Evolutionary conservation across 2,113 vertebrate genomes (phyloP).

Genomic region (Saccopteryx bilineata): DNA sequence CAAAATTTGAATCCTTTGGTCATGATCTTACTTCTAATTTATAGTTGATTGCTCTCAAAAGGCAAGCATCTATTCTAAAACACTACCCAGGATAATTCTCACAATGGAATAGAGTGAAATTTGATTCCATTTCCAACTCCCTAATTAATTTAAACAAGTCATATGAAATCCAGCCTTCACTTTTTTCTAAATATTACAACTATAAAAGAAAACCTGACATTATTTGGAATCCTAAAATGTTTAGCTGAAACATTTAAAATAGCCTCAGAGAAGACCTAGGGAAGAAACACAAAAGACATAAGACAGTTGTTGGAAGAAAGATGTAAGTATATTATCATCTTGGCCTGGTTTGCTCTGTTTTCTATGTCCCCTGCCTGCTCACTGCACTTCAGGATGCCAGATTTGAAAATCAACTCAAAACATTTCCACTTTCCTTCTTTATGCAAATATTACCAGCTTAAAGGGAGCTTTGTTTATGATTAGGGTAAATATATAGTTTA

Average conservation of each 20-base stretch:
- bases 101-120: slow-evolving; percentile 54
- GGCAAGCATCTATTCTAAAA: neutral
- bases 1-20: neutral
- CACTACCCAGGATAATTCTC: slow-evolving; percentile 9
- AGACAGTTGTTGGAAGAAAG: neutral
- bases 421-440: neutral
- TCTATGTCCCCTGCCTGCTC: neutral
- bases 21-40: slow-evolving; percentile 34
- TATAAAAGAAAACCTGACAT: slow-evolving; percentile 48
- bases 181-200: slow-evolving; percentile 51
- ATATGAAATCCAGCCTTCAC: slow-evolving; percentile 27
- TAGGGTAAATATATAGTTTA: neutral
- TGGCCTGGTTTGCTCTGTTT: neutral
- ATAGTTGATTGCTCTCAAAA: slow-evolving; percentile 47
- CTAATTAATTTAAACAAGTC: slow-evolving; percentile 62
- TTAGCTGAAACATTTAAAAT: slow-evolving; percentile 61
- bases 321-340: accelerated
- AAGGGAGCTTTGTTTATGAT: slow-evolving; percentile 38
- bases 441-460: slow-evolving; percentile 48
- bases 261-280: neutral
- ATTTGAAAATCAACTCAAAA: slow-evolving; percentile 32
- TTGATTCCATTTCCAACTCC: slow-evolving; percentile 2
- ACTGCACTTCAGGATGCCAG: neutral
- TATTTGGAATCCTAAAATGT: neutral
- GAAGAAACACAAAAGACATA: neutral